These are phyloP conservation scores for Acromyrmex echinatior DNA, from an alignment of 1,140 invertebrate genomes.

Conservation along the genomic window DNA sequence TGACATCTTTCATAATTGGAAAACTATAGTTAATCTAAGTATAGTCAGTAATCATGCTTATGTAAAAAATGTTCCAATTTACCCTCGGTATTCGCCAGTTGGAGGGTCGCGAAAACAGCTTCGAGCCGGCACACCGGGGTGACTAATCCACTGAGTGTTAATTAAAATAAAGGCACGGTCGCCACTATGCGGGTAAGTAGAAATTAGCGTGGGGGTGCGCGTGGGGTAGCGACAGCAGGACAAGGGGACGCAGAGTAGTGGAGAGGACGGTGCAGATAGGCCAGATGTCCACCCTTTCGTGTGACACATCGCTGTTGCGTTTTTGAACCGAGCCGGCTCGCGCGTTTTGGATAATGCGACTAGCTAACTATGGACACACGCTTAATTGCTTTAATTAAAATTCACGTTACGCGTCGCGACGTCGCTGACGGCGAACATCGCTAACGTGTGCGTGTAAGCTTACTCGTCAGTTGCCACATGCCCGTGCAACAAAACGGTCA, in stretches of 20 bases:
- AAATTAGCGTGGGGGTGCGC: constrained; percentile 70
- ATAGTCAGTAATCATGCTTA: constrained; percentile 10
- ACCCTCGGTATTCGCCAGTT: constrained; percentile 19
- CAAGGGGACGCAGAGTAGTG: neutral
- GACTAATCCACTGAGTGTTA: constrained; percentile 72
- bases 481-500: neutral
- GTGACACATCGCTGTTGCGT: constrained; percentile 75
- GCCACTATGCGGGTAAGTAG: constrained; percentile 62
- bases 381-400: constrained; percentile 85
- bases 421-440: constrained; percentile 55
- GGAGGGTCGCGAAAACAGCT: constrained; percentile 60
- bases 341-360: constrained; percentile 79
- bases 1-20: neutral
- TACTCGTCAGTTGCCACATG: neutral
- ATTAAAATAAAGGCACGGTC: constrained; percentile 69
- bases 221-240: constrained; percentile 3
- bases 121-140: constrained; percentile 30
- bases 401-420: constrained; percentile 79
- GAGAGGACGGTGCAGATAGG: constrained; percentile 48
- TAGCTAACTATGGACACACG: constrained; percentile 79
- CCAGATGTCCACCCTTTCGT: constrained; percentile 63
- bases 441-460: constrained; percentile 11
- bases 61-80: constrained; percentile 51
- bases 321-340: constrained; percentile 77
- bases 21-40: constrained; percentile 13